These are phyloP conservation scores for Hippopotamus amphibius DNA, from an alignment of 2,113 vertebrate species.

Conservation along the genomic window DNA sequence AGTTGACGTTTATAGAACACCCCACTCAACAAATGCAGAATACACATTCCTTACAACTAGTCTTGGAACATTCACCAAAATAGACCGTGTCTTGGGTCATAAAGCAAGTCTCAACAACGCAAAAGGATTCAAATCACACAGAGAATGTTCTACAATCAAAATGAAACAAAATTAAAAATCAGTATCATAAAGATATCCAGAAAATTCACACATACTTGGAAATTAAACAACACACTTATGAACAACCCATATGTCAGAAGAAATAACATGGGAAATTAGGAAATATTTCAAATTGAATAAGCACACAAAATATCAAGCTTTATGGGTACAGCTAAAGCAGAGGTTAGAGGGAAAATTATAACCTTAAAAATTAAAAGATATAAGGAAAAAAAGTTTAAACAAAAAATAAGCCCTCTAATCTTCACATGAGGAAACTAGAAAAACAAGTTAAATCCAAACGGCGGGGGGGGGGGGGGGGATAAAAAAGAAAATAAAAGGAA, in stretches of 20 bases:
- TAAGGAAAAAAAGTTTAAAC: neutral
- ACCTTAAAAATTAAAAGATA: neutral
- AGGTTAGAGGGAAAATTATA: neutral
- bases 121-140: slow-evolving; percentile 3
- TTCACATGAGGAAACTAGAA: neutral
- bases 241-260: neutral
- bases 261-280: neutral
- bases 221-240: neutral
- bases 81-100: neutral
- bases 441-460: neutral
- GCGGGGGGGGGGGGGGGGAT: no score
- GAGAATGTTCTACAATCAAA: neutral
- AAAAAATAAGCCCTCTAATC: neutral
- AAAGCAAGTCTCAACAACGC: neutral
- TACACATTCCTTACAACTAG: neutral
- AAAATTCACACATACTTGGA: neutral
- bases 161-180: neutral
- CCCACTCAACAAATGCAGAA: neutral
- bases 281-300: slow-evolving; percentile 31
- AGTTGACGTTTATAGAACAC: neutral
- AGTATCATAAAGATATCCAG: neutral
- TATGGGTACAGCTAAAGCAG: neutral
- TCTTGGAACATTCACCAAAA: neutral
- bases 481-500: neutral
- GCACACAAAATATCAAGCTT: neutral